Percentiles rank a stretch among this genome's conserved stretches.
These are phyloP conservation scores for Oxystoma pomonae DNA, from an alignment of 2,888 invertebrate genomes.

Conservation along the genomic window DNA sequence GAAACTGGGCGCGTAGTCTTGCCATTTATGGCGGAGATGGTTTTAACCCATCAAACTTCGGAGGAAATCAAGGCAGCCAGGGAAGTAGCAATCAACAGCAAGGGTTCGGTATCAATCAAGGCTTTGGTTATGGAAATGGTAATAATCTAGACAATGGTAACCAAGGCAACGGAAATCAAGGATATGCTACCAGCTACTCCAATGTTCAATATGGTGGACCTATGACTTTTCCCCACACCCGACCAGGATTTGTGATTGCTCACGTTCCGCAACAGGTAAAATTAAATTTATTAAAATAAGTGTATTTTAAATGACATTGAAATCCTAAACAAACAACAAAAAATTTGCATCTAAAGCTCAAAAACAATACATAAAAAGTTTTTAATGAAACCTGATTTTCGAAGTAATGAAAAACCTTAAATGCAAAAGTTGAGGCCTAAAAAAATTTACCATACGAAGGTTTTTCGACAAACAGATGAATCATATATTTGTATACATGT, in stretches of 20 bases:
- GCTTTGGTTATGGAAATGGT: background rate
- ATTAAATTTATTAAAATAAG: too few relatives aligned
- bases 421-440: too few relatives aligned
- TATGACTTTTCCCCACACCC: background rate
- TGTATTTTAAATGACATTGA: too few relatives aligned
- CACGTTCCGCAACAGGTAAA: background rate
- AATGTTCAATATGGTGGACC: background rate
- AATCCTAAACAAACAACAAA: too few relatives aligned
- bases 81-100: background rate
- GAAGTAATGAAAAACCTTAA: too few relatives aligned
- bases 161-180: background rate
- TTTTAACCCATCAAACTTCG: background rate
- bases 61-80: background rate
- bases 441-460: too few relatives aligned
- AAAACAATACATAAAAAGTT: too few relatives aligned
- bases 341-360: too few relatives aligned
- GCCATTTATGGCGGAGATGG: background rate
- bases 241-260: background rate
- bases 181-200: background rate
- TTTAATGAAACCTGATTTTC: too few relatives aligned
- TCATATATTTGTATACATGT: too few relatives aligned
- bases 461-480: too few relatives aligned
- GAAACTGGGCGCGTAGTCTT: background rate
- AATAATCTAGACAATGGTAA: background rate
- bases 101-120: background rate